These are phyloP conservation scores for Nasonia vitripennis DNA, from an alignment of 1,140 invertebrate species.

Conservation along the genomic window DNA sequence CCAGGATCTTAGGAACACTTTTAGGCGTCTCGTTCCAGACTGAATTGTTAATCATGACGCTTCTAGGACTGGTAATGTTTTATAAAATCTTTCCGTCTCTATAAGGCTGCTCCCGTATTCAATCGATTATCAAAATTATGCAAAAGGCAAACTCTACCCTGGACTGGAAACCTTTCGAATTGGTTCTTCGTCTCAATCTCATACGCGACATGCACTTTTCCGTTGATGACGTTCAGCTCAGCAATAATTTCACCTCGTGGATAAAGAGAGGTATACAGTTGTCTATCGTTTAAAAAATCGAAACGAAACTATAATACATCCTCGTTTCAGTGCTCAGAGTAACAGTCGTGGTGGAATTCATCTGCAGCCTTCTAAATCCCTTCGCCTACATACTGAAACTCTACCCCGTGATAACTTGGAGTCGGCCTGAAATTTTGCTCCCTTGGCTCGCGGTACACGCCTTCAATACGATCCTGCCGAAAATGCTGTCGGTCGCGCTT, in stretches of 20 bases:
- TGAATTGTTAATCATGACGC: constrained; percentile 62
- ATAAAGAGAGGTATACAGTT: constrained; percentile 19
- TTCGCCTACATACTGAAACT: constrained; percentile 59
- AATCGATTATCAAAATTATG: not conserved
- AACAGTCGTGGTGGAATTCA: constrained; percentile 32
- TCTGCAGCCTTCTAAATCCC: constrained; percentile 34
- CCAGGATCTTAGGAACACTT: constrained; percentile 53
- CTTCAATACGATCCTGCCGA: constrained; percentile 59
- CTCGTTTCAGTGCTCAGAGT: constrained; percentile 36
- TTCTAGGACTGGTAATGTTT: constrained; percentile 57
- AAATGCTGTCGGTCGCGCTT: constrained; percentile 55
- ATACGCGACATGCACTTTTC: constrained; percentile 50
- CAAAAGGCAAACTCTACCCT: constrained; percentile 56
- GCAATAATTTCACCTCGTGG: not conserved
- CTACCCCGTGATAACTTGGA: constrained; percentile 61
- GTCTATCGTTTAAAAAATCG: too few relatives aligned
- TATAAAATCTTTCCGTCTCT: not conserved
- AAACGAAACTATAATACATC: not conserved
- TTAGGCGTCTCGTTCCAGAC: constrained; percentile 56
- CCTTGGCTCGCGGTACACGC: constrained; percentile 63
- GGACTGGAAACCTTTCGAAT: constrained; percentile 59
- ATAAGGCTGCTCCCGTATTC: not conserved
- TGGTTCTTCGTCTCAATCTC: constrained; percentile 55
- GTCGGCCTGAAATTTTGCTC: constrained; percentile 56
- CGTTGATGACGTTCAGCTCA: not conserved